Evolutionary conservation across 2,888 invertebrate species (phyloP), one percentile per base, ranked within the genome.

Genomic region (Chironomus tentans): DNA sequence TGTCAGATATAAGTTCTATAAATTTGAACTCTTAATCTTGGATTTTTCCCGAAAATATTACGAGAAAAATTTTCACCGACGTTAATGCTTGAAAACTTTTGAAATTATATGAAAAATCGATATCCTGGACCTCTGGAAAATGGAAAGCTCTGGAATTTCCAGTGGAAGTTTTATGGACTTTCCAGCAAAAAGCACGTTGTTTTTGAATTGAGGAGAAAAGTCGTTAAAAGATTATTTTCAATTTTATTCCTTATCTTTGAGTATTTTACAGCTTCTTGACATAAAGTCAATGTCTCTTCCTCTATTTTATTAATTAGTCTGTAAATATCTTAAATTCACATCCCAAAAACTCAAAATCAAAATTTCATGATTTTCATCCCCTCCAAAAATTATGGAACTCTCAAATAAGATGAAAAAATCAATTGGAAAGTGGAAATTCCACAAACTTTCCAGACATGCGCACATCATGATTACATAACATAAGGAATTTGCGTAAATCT

Each of bases 71-170:
- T 71, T 56, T 71, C 56, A 56, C 71, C 47, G 24, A 71, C 50
- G 24, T 71, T 28, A 24, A 7, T 18, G 24, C 71, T 15, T 21
- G 28, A 24, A 28, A 71, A 56, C 18, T 56, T 71, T 22, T 22
- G n/a, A 24, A 24, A 15, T 71, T 71, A 10, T 28, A 13, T 71
- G 71, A 71, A 71, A 71, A 71, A 71, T 71, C 71, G 50, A 71
- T 71, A 71, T 71, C 71, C 47, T 71, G 70, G 70, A 70, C 15
- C 21, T 21, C 38, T 38, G 71, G 21, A 6, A 18, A 46, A 15
- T 38, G 46, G 68, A 46, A 68, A 38, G 10, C n/a, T n/a, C 7
- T 68, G 68, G 68, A 68, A 68, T 15, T 28, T 68, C 46, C 15
- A 68, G 4, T 28, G 28, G 28, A 15, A 68, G 15, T 13, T 46